Evolutionary conservation across 2,113 vertebrate genomes (phyloP).

Genomic region (Oriolus oriolus): DNA sequence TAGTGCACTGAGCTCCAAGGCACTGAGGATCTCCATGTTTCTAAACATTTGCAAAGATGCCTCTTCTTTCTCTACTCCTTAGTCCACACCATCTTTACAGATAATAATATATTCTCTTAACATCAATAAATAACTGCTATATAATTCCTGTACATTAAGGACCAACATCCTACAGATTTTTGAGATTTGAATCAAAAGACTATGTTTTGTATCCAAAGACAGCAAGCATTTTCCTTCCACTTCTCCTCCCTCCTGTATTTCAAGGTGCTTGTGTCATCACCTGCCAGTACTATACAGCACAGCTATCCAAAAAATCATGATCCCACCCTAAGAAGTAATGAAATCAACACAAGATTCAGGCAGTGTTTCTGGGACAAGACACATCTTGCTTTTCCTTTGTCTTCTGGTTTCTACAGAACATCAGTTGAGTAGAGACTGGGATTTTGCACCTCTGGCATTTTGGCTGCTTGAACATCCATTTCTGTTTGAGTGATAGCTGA

Average conservation of each 20-base stretch:
- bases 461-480: background rate
- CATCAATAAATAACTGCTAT: background rate
- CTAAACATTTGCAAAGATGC: background rate
- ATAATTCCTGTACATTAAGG: background rate
- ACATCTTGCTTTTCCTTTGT: background rate
- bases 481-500: background rate
- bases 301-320: background rate
- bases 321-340: background rate
- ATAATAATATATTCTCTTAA: background rate
- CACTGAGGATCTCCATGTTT: background rate
- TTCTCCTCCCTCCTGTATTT: background rate
- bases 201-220: background rate
- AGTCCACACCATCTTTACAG: background rate
- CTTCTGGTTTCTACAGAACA: background rate
- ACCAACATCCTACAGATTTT: background rate
- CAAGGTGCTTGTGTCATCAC: background rate
- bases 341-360: background rate
- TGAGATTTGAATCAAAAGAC: background rate
- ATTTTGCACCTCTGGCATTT: background rate
- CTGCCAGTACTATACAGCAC: background rate
- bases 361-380: background rate
- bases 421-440: background rate
- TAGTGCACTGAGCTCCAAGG: background rate
- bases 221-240: background rate
- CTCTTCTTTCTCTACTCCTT: background rate